Percentiles rank a stretch among this genome's conserved stretches.
phyloP scores from a whole-genome alignment of 2,888 invertebrate species.

The Phyto melanocephala region DNA sequence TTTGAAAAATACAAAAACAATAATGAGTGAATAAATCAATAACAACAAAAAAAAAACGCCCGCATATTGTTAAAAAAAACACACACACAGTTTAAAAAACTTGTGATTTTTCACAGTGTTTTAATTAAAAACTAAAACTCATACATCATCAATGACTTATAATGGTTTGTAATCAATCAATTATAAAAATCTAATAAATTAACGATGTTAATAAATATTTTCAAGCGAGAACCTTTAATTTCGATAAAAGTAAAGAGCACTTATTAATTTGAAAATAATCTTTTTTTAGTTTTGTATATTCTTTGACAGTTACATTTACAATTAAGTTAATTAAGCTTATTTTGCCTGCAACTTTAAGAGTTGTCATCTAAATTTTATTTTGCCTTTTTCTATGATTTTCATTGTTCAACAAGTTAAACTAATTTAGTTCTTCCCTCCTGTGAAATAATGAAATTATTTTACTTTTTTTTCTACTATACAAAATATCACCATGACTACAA shows the following conservation, averaged over 20 bases:
- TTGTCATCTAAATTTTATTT: neutral
- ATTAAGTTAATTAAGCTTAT: too few relatives aligned
- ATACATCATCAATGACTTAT: slow-evolving; percentile 16
- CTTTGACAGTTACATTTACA: too few relatives aligned
- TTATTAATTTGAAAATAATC: too few relatives aligned
- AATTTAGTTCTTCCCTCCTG: neutral
- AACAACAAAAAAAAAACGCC: neutral
- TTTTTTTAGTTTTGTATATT: too few relatives aligned
- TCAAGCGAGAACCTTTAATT: too few relatives aligned
- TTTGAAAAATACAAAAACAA: neutral
- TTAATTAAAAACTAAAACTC: neutral
- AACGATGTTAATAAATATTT: too few relatives aligned
- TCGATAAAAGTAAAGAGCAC: too few relatives aligned
- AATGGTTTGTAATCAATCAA: slow-evolving; percentile 30
- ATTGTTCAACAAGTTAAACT: slow-evolving; percentile 9
- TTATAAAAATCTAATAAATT: too few relatives aligned
- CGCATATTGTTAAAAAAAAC: slow-evolving; percentile 10
- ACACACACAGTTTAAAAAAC: neutral
- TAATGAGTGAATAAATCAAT: neutral
- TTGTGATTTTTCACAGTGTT: slow-evolving; percentile 15
- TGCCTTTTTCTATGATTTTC: neutral
- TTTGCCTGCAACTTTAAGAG: too few relatives aligned
- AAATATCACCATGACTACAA: neutral
- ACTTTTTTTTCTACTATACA: neutral
- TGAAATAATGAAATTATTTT: slow-evolving; percentile 5